Evolutionary conservation across 2,888 invertebrate genomes (phyloP), one percentile per base, ranked within the genome.

Genomic region (Drosophila phalerata): DNA sequence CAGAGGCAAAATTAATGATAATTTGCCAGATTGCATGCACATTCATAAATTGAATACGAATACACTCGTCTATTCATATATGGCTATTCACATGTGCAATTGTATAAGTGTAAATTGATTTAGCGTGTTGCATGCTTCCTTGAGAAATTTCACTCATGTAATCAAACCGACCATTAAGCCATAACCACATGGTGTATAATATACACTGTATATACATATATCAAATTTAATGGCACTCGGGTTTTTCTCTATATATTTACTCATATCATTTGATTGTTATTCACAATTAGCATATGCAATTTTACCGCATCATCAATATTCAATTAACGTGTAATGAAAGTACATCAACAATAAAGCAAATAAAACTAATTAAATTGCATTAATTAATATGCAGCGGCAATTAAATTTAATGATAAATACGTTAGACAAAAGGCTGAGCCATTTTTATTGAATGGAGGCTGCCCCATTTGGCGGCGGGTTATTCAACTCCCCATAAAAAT

Each of bases 71-170:
- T 28, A 28, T 28, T 28, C 28, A 8, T 28, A 28, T 8, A 45
- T 55, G 52, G 37, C 34, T 13, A 70, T 55, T 47, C 66, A 67
- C 43, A 69, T 37, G n/a, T 56, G 42, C 42, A 32, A 19, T 38
- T 40, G 40, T 40, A 17, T 40, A 40, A 40, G 40, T 40, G 40
- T 63, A 69, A 62, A 64, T 68, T 77, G 38, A 77, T 72, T 77
- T 76, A 68, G 53, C 66, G 68, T 64, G 57, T 83, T 84, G 86
- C 78, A 64, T 77, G 81, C 82, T 83, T 83, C 82, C 82, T 83
- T 83, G 87, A 84, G 82, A 83, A 86, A 83, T 81, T 86, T 81
- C 68, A 71, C 84, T 43, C 48, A 77, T 84, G 84, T 83, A 82
- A 81, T 55, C 73, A 62, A 79, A 76, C 63, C 38, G 60, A 51